Percentiles rank a stretch among this genome's conserved stretches.
phyloP scores from a whole-genome alignment of 2,888 invertebrate genomes.

The Tolmerus cingulatus region DNA sequence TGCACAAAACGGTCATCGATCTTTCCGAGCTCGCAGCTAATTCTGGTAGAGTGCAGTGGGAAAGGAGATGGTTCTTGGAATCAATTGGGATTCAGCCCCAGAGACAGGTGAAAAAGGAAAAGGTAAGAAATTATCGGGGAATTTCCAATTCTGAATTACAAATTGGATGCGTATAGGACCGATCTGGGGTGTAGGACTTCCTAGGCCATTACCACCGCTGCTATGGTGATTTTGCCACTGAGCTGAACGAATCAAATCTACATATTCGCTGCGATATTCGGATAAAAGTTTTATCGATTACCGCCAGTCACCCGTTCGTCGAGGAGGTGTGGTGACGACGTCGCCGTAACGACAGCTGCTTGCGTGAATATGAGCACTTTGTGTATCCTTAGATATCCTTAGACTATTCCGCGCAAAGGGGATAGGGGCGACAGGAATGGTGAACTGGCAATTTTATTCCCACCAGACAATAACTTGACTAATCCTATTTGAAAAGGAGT shows the following conservation, averaged over 20 bases:
- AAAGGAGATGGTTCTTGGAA: neutral
- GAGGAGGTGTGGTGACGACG: neutral
- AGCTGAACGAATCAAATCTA: slow-evolving; percentile 19
- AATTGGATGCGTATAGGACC: slow-evolving; percentile 8
- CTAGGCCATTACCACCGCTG: neutral
- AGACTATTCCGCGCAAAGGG: neutral
- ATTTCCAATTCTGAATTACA: slow-evolving; percentile 37
- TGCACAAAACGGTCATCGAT: slow-evolving; percentile 22
- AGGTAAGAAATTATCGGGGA: neutral
- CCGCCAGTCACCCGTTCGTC: neutral
- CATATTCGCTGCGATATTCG: slow-evolving; percentile 18
- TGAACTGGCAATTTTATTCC: neutral
- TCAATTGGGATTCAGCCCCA: slow-evolving; percentile 13
- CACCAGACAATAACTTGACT: slow-evolving; percentile 6
- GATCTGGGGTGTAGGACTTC: neutral
- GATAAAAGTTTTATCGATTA: slow-evolving; percentile 27
- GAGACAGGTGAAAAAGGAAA: neutral
- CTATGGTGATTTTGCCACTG: neutral
- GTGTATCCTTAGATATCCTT: neutral
- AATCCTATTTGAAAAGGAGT: slow-evolving; percentile 31
- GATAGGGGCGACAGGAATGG: neutral
- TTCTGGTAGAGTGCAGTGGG: neutral
- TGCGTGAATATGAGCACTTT: neutral
- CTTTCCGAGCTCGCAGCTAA: neutral
- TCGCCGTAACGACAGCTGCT: slow-evolving; percentile 11